A percentile compares a stretch with the other conserved stretches of the same genome.
phyloP scores from a whole-genome alignment of 1,140 invertebrate species.

The Ylistrum balloti region DNA sequence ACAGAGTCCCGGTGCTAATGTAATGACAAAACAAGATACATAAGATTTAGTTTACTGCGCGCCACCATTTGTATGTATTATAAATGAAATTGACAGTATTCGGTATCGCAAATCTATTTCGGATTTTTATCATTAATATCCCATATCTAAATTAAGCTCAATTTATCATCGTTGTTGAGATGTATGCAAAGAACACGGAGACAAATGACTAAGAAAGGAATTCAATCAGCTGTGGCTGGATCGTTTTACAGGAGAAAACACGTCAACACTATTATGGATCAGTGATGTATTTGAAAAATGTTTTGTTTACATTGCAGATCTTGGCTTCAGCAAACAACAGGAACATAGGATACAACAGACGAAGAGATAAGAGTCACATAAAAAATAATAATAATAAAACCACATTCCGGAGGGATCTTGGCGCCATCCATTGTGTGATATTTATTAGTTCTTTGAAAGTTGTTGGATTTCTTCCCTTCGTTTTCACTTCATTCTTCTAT shows the following conservation, averaged over 20 bases:
- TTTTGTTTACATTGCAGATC: neutral
- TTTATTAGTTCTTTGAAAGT: too few relatives aligned
- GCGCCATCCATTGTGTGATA: too few relatives aligned
- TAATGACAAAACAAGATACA: neutral
- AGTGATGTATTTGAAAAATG: neutral
- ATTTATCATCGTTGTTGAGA: too few relatives aligned
- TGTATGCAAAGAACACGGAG: too few relatives aligned
- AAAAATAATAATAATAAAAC: too few relatives aligned
- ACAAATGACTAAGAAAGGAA: neutral
- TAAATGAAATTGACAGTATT: neutral
- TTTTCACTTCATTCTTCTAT: too few relatives aligned
- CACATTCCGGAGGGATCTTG: too few relatives aligned
- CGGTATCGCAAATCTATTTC: neutral
- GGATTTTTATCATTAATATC: neutral
- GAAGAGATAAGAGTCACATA: too few relatives aligned
- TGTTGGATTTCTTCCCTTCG: too few relatives aligned
- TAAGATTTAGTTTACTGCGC: neutral
- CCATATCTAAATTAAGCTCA: neutral
- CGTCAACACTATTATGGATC: neutral
- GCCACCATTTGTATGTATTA: neutral
- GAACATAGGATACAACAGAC: too few relatives aligned
- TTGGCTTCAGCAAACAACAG: too few relatives aligned
- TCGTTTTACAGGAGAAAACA: neutral
- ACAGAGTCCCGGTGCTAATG: neutral
- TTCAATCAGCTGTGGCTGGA: neutral